These are phyloP conservation scores for Diglossa cyanea DNA, from an alignment of 2,797 vertebrate genomes.

Conservation along the genomic window DNA sequence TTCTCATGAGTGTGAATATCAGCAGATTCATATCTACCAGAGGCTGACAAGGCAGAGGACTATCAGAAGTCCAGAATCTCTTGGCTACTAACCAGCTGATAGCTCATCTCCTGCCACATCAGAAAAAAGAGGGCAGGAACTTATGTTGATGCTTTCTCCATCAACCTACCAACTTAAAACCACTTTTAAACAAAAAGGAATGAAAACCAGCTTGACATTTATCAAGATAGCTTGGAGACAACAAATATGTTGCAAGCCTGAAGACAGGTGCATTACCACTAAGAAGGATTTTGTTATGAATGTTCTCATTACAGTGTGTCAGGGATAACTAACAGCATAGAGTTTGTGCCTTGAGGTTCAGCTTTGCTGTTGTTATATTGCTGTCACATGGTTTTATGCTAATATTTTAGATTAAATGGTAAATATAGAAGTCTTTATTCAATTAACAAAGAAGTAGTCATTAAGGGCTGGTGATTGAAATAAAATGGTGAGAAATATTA, in stretches of 20 bases:
- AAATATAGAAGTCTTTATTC: constrained; percentile 40
- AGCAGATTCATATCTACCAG: not conserved
- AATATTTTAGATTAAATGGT: constrained; percentile 46
- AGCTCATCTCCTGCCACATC: not conserved
- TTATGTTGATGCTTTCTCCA: not conserved
- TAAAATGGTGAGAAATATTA: not conserved
- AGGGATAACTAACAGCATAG: constrained; percentile 37
- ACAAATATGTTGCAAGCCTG: constrained; percentile 43
- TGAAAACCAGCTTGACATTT: constrained; percentile 18
- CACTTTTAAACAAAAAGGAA: constrained; percentile 9
- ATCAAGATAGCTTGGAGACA: constrained; percentile 22
- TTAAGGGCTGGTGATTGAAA: not conserved
- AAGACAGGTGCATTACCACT: constrained; percentile 47
- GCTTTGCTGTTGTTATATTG: constrained; percentile 3
- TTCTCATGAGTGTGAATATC: not conserved
- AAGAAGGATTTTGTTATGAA: constrained; percentile 53
- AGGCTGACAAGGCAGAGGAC: not conserved
- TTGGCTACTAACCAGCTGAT: not conserved
- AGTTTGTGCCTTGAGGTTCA: constrained; percentile 44
- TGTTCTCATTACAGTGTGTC: constrained; percentile 47
- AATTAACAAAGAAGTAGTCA: constrained; percentile 30
- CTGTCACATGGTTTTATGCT: constrained; percentile 28
- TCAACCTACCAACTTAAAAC: not conserved
- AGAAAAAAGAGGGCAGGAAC: not conserved
- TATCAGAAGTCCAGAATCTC: not conserved